These are phyloP conservation scores for Marisa cornuarietis DNA, from an alignment of 1,140 invertebrate genomes.

Conservation along the genomic window DNA sequence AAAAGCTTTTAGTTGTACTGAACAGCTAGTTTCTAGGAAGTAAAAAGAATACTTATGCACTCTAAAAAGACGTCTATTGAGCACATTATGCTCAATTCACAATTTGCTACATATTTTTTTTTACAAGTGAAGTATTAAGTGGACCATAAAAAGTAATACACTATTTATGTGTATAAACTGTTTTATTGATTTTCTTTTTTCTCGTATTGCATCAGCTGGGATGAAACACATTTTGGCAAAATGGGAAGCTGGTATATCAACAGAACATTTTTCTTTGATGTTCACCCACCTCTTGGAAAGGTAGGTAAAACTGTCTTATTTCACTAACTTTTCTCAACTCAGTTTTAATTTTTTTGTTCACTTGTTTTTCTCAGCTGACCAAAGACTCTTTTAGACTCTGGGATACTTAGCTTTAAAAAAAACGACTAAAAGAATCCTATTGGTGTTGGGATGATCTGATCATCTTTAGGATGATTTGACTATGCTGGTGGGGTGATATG, in stretches of 20 bases:
- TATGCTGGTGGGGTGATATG: too few species aligned
- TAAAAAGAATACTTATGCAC: neutral
- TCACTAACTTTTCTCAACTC: neutral
- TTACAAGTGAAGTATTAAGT: neutral
- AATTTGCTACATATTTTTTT: conserved; percentile 4
- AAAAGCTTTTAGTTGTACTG: too few species aligned
- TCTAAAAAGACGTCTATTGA: neutral
- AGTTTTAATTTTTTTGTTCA: neutral
- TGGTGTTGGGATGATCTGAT: too few species aligned
- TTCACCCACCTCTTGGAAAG: conserved; percentile 96
- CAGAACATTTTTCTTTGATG: conserved; percentile 97
- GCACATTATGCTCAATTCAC: neutral
- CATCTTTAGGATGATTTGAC: too few species aligned
- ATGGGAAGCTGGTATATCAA: conserved; percentile 99
- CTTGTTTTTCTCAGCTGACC: neutral
- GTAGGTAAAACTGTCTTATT: conserved; percentile 67
- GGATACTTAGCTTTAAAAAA: too few species aligned
- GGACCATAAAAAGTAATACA: too few species aligned
- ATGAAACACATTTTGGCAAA: conserved; percentile 94
- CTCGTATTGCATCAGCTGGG: conserved; percentile 72
- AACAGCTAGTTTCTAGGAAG: too few species aligned
- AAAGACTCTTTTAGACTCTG: too few species aligned
- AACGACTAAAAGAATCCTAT: too few species aligned
- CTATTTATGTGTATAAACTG: conserved; percentile 3
- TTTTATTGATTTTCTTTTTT: conserved; percentile 31